Conservation (phyloP, 2,113 vertebrate genomes). For the Clinocottus analis region DNA sequence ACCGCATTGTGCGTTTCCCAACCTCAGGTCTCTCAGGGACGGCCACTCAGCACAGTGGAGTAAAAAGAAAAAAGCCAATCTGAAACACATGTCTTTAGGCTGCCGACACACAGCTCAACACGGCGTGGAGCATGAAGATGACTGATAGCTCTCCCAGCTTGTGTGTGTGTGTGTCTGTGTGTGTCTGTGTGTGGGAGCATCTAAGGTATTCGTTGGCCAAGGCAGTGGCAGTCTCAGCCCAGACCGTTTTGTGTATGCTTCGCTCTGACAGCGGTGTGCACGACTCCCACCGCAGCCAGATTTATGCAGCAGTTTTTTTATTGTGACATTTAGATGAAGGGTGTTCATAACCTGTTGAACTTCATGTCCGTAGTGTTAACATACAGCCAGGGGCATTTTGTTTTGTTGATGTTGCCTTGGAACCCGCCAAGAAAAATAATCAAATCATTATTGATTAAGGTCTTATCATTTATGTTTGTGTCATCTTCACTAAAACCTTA, state of each 20-base stretch:
- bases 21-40: slow-evolving; percentile 66
- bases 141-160: slow-evolving; percentile 28
- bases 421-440: not conserved
- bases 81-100: slow-evolving; percentile 67
- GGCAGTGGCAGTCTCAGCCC: slow-evolving; percentile 49
- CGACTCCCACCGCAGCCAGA: slow-evolving; percentile 42
- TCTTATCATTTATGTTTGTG: slow-evolving; percentile 11
- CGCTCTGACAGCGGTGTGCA: slow-evolving; percentile 28
- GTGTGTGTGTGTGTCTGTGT: slow-evolving; percentile 20
- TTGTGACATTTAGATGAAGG: slow-evolving; percentile 52
- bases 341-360: slow-evolving; percentile 15
- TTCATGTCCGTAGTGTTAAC: slow-evolving; percentile 22
- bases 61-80: slow-evolving; percentile 55
- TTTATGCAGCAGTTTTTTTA: slow-evolving; percentile 44
- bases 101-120: slow-evolving; percentile 40
- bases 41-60: slow-evolving; percentile 65
- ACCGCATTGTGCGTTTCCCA: slow-evolving; percentile 46
- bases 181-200: slow-evolving; percentile 16
- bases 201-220: slow-evolving; percentile 51
- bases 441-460: not conserved
- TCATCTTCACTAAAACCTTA: not conserved
- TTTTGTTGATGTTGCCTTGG: slow-evolving; percentile 1
- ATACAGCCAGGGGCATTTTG: not conserved
- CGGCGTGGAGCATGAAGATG: slow-evolving; percentile 50
- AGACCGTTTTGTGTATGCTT: slow-evolving; percentile 41